Conservation (phyloP, 1,140 invertebrate species). For the Pissodes strobi region DNA sequence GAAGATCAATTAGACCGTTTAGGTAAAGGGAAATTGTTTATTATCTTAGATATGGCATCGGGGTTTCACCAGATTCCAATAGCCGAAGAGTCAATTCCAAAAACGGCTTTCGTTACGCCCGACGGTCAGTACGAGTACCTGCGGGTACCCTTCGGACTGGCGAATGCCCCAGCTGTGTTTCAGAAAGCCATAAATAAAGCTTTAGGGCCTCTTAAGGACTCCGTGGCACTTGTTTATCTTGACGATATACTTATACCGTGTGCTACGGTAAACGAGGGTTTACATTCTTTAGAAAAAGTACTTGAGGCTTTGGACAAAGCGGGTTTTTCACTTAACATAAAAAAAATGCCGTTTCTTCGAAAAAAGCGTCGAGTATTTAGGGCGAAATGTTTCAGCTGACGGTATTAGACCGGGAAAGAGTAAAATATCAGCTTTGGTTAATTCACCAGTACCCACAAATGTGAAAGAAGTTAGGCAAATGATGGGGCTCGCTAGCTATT, state of each 20-base stretch:
- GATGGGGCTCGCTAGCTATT: no score
- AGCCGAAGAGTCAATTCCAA: conserved; percentile 47
- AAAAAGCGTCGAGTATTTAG: conserved; percentile 24
- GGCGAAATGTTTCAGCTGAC: conserved; percentile 22
- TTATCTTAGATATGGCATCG: no score
- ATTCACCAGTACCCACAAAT: not conserved
- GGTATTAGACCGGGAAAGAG: conserved; percentile 18
- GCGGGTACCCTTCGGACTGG: conserved; percentile 45
- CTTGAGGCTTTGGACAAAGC: conserved; percentile 32
- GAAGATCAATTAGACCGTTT: conserved; percentile 51
- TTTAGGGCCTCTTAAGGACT: conserved; percentile 39
- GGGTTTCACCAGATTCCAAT: conserved; percentile 45
- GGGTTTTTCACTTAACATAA: conserved; percentile 24
- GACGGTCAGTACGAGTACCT: conserved; percentile 45
- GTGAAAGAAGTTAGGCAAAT: not conserved
- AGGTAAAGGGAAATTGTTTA: conserved; percentile 40
- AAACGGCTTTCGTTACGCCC: conserved; percentile 43
- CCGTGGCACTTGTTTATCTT: conserved; percentile 34
- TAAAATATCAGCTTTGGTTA: not conserved
- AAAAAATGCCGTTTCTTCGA: conserved; percentile 25
- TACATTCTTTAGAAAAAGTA: conserved; percentile 36
- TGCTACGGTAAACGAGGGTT: conserved; percentile 33
- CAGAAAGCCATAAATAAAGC: conserved; percentile 37
- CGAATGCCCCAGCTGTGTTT: conserved; percentile 18
- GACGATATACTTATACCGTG: conserved; percentile 33